Percentiles rank a stretch among this genome's conserved stretches.
These are phyloP conservation scores for Tyria jacobaeae DNA, from an alignment of 2,888 invertebrate genomes.

Conservation along the genomic window DNA sequence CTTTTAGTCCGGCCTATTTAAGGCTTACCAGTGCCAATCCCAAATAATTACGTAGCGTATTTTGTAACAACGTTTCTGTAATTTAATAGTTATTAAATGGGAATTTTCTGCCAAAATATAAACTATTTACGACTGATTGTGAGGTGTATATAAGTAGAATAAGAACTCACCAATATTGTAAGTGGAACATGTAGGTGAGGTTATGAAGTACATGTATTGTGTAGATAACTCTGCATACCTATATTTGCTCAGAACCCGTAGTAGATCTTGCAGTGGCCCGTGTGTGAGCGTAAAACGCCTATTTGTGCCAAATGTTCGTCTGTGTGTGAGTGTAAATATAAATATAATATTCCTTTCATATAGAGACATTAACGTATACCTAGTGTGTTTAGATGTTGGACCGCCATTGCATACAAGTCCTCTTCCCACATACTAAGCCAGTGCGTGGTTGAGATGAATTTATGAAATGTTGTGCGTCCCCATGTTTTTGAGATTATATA, in stretches of 20 bases:
- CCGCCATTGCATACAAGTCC: constrained; percentile 25
- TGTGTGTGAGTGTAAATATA: constrained; percentile 73
- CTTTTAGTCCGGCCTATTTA: constrained; percentile 82
- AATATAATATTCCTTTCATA: constrained; percentile 61
- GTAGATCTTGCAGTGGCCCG: constrained; percentile 68
- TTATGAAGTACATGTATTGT: constrained; percentile 67
- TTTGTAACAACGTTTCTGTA: constrained; percentile 58
- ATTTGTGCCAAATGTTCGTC: constrained; percentile 83
- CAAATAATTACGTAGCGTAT: constrained; percentile 65
- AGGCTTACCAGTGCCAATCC: constrained; percentile 75
- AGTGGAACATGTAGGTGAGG: constrained; percentile 71
- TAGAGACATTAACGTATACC: constrained; percentile 58
- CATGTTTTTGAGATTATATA: constrained; percentile 42
- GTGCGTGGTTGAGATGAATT: constrained; percentile 33
- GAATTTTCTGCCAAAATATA: constrained; percentile 82
- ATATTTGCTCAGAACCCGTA: constrained; percentile 85
- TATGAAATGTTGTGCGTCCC: constrained; percentile 36
- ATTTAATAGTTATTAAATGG: constrained; percentile 62
- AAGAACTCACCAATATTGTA: constrained; percentile 80
- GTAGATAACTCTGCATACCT: constrained; percentile 84
- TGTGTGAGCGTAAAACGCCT: constrained; percentile 78
- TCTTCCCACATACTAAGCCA: constrained; percentile 16
- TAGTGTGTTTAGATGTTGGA: constrained; percentile 53
- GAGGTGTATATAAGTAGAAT: constrained; percentile 83
- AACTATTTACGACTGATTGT: constrained; percentile 84